Percentiles rank a stretch among this genome's conserved stretches.
phyloP scores from a whole-genome alignment of 2,888 invertebrate genomes.

The Cerceris ruficornis region DNA sequence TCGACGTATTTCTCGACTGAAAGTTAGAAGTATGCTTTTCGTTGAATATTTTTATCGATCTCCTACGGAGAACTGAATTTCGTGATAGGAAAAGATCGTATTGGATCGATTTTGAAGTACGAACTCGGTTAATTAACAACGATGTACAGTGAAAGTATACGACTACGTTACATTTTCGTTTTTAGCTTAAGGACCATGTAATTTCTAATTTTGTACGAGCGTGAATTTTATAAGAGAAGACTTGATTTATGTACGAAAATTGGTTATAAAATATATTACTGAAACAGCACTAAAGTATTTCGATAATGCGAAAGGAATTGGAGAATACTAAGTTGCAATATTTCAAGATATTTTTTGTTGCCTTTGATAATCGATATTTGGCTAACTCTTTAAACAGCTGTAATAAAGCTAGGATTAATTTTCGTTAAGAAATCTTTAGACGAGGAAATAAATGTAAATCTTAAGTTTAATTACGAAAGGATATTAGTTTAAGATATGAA shows the following conservation, averaged over 20 bases:
- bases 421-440: background rate
- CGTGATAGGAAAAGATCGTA: slow-evolving; percentile 13
- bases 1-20: slow-evolving; percentile 21
- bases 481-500: background rate
- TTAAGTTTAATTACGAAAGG: too few species aligned
- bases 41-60: background rate
- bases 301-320: background rate
- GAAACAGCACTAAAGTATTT: background rate
- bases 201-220: slow-evolving; percentile 24
- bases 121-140: background rate
- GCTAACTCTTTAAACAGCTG: background rate
- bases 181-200: background rate
- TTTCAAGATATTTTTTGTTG: background rate
- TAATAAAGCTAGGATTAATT: background rate
- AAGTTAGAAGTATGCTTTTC: background rate
- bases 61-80: slow-evolving; percentile 16
- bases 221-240: background rate
- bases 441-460: background rate
- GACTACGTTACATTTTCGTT: background rate
- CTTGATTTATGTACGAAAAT: background rate
- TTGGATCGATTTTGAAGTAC: slow-evolving; percentile 3
- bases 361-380: background rate
- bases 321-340: background rate
- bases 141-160: slow-evolving; percentile 6
- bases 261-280: background rate